phyloP scores from a whole-genome alignment of 2,797 vertebrate species.

The Sciurus vulgaris region DNA sequence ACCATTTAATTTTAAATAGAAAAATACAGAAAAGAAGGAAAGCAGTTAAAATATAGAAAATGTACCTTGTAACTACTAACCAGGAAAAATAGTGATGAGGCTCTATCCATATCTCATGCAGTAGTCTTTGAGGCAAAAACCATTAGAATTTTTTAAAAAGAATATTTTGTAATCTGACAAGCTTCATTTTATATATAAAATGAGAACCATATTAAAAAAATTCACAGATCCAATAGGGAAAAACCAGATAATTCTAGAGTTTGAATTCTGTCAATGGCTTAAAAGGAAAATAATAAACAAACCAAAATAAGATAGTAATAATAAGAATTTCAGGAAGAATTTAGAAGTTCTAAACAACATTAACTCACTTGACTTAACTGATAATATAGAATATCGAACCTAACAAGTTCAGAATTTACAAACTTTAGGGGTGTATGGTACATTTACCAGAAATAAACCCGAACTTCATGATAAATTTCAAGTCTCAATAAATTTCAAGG shows the following conservation, averaged over 20 bases:
- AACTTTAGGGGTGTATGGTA: background rate
- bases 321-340: background rate
- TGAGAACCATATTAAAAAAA: background rate
- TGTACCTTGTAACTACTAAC: no score
- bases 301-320: no score
- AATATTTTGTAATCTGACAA: background rate
- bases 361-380: background rate
- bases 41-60: background rate
- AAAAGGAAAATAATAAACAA: background rate
- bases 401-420: no score
- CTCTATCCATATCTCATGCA: background rate
- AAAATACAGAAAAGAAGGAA: background rate
- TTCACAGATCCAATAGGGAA: background rate
- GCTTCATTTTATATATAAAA: background rate
- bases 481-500: background rate
- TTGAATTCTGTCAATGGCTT: background rate
- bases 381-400: no score
- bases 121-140: background rate
- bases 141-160: background rate
- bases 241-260: background rate
- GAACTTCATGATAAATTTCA: background rate
- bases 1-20: background rate
- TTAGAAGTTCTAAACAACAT: background rate
- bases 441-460: background rate
- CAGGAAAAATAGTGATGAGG: background rate